These are phyloP conservation scores for Drosophila neotestacea DNA, from an alignment of 2,888 invertebrate species.

Conservation along the genomic window DNA sequence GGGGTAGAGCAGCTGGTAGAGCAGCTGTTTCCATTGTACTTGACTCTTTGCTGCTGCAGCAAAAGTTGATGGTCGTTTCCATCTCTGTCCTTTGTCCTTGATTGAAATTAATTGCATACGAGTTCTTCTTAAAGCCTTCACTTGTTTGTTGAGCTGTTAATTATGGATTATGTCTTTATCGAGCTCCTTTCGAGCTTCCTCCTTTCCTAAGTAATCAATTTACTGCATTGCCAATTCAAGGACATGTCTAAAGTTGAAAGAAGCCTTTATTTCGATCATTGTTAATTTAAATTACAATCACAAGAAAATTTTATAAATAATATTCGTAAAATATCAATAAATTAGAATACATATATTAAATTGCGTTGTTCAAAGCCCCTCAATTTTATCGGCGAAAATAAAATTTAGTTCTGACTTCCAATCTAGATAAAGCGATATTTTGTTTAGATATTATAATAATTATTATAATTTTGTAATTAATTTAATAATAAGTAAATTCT, in stretches of 20 bases:
- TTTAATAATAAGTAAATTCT: too few species aligned
- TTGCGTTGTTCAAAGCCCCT: too few species aligned
- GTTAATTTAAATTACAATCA: too few species aligned
- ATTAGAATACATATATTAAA: too few species aligned
- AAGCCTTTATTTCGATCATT: too few species aligned
- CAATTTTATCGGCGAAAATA: too few species aligned
- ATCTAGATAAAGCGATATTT: too few species aligned
- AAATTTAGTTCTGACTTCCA: too few species aligned
- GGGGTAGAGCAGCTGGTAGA: not conserved
- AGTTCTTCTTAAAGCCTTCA: not conserved
- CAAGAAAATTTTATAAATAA: too few species aligned
- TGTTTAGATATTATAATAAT: too few species aligned
- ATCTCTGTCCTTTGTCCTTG: slow-evolving; percentile 52
- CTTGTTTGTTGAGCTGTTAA: slow-evolving; percentile 32
- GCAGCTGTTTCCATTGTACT: slow-evolving; percentile 65
- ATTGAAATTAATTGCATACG: slow-evolving; percentile 66
- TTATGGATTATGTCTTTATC: slow-evolving; percentile 38
- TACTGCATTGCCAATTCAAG: slow-evolving; percentile 4
- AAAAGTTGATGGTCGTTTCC: slow-evolving; percentile 25
- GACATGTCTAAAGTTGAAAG: not conserved
- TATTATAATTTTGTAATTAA: too few species aligned
- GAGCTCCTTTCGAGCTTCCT: not conserved
- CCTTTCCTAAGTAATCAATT: slow-evolving; percentile 1
- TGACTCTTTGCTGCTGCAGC: slow-evolving; percentile 56
- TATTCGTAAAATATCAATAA: too few species aligned